Conservation (phyloP, 2,797 vertebrate genomes). For the Acridotheres tristis region DNA sequence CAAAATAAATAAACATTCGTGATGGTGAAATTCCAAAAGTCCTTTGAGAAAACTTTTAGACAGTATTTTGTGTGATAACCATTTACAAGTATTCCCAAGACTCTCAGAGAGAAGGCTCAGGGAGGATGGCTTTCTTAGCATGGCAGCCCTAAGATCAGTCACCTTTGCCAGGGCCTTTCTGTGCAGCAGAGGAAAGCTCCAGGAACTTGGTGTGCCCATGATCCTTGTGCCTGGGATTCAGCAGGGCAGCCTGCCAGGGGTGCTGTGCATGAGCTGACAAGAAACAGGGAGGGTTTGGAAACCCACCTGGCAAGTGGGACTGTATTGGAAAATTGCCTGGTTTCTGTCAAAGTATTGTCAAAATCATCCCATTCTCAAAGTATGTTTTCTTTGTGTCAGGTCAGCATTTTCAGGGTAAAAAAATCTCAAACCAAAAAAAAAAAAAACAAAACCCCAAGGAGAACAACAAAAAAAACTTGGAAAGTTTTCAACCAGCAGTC, state of each 20-base stretch:
- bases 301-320: constrained; percentile 43
- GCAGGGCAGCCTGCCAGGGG: constrained; percentile 25
- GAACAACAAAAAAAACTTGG: not conserved
- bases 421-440: too few species aligned
- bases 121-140: not conserved
- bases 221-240: not conserved
- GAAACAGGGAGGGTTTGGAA: constrained; percentile 29
- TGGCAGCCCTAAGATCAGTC: not conserved
- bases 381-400: not conserved
- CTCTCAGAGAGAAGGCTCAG: not conserved
- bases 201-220: not conserved
- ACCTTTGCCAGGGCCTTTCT: not conserved
- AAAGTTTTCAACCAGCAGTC: not conserved
- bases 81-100: not conserved
- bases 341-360: constrained; percentile 43
- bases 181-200: not conserved
- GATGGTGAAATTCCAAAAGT: not conserved
- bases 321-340: constrained; percentile 25
- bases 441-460: too few species aligned
- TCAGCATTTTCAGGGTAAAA: not conserved
- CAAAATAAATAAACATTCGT: not conserved
- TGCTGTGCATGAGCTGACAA: not conserved
- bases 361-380: constrained; percentile 26
- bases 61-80: not conserved
- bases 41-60: not conserved